A percentile compares a stretch with the other conserved stretches of the same genome.
Evolutionary conservation across 1,140 invertebrate genomes (phyloP).

Genomic region (Diorhabda carinulata): DNA sequence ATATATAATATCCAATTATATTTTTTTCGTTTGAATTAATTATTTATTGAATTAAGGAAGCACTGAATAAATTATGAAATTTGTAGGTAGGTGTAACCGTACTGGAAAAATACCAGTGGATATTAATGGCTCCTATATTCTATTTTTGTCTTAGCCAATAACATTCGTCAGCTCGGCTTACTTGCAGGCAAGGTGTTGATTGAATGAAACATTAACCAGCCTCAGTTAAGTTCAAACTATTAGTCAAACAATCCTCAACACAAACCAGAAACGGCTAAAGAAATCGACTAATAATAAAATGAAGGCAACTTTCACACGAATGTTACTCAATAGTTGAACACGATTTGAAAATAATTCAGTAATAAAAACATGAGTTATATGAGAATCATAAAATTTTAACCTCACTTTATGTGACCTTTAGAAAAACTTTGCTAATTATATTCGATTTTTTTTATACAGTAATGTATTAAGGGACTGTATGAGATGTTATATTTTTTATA

Average conservation of each 20-base stretch:
- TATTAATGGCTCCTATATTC: not conserved
- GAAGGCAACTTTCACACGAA: not conserved
- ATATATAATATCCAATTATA: no score
- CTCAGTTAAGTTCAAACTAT: not conserved
- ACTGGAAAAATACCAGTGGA: not conserved
- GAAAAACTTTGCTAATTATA: no score
- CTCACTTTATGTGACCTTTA: no score
- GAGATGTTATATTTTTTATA: no score
- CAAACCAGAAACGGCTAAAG: not conserved
- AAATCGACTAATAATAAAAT: not conserved
- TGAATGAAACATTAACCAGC: not conserved
- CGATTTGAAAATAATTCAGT: no score
- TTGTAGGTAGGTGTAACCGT: not conserved
- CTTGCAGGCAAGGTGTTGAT: not conserved
- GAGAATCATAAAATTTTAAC: no score
- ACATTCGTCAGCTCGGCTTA: not conserved
- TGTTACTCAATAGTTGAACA: no score
- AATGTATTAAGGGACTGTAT: no score
- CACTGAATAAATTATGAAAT: not conserved
- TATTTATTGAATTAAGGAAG: no score
- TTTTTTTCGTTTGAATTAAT: no score
- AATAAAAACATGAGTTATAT: no score
- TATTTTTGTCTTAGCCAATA: not conserved
- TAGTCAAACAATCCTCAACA: slow-evolving; percentile 1
- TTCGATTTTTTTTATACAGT: no score